Evolutionary conservation across 2,888 invertebrate genomes (phyloP).

Genomic region (Pogonocherus hispidulus): DNA sequence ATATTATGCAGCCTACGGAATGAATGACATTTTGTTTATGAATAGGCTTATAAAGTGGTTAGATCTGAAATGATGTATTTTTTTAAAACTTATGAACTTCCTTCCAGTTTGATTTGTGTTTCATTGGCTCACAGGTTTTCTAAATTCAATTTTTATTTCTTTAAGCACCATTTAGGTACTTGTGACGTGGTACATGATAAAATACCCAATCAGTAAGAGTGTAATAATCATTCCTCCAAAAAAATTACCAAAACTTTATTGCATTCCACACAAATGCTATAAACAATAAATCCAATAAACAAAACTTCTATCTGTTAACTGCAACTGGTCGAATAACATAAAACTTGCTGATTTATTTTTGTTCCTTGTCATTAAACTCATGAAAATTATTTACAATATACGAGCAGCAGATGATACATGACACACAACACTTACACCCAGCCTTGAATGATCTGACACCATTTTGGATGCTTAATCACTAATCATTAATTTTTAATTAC

Average conservation of each 20-base stretch:
- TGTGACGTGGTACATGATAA: too few species aligned
- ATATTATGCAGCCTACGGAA: too few species aligned
- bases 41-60: too few species aligned
- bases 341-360: background rate
- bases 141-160: too few species aligned
- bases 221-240: too few species aligned
- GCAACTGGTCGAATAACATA: background rate
- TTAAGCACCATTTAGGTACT: too few species aligned
- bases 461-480: background rate
- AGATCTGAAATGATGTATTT: too few species aligned
- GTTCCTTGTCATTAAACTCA: background rate
- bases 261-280: background rate
- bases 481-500: background rate
- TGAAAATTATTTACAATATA: background rate
- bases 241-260: background rate
- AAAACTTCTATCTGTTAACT: background rate
- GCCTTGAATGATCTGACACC: background rate
- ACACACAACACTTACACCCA: background rate
- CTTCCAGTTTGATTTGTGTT: too few species aligned
- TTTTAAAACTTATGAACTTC: too few species aligned
- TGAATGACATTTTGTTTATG: too few species aligned
- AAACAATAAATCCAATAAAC: background rate
- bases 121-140: too few species aligned
- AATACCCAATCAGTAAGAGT: too few species aligned
- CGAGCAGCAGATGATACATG: background rate